Base-by-base conservation (phyloP, 2,797 vertebrate genomes). In the Platalea minor region DNA sequence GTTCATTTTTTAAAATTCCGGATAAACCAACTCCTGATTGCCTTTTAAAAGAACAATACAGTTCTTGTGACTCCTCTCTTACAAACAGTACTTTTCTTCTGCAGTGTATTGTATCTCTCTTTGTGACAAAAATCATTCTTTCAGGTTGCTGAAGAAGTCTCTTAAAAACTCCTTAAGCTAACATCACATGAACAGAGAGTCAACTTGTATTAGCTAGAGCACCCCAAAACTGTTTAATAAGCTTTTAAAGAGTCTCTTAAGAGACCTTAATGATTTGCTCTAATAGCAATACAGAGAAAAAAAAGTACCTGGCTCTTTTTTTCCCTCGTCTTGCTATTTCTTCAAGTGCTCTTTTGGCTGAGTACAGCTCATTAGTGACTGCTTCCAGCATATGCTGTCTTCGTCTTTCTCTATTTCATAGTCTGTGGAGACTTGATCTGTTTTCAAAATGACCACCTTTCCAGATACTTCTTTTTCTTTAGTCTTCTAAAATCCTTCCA, bases 181-280 rank as follows among this genome's bases (percentile, higher is more conserved):
- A 79, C 59, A 70, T 77, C 63, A 53, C 74, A 83, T 26, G 25
- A 97, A 82, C 72, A 85, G 74, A 96, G 54, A 94, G 63, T 79
- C 86, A 95, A 82, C 91, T 92, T 91, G 54, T 72, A 95, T 87
- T 85, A 96, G 78, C 67, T 74, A 61, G 51, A 95, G 73, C 37
- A 80, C 56, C 75, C 70, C 72, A 90, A 96, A 93, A 17, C 87
- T 90, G 68, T 92, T 95, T 96, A 97, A 97, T 96, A 96, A 93
- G 85, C 61, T 90, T 97, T 97, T 95, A 90, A 96, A 94, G 96
- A 85, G 85, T 89, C 70, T 84, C 87, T 96, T 96, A 95, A 94
- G 91, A 96, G 73, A 95, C 72, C 35, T 88, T 97, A 97, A 97
- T 96, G 85, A 97, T 94, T 95, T 93, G 69, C 90, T 97, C 88